phyloP scores from a whole-genome alignment of 2,888 invertebrate species.

The Kryphioiulus occultus region DNA sequence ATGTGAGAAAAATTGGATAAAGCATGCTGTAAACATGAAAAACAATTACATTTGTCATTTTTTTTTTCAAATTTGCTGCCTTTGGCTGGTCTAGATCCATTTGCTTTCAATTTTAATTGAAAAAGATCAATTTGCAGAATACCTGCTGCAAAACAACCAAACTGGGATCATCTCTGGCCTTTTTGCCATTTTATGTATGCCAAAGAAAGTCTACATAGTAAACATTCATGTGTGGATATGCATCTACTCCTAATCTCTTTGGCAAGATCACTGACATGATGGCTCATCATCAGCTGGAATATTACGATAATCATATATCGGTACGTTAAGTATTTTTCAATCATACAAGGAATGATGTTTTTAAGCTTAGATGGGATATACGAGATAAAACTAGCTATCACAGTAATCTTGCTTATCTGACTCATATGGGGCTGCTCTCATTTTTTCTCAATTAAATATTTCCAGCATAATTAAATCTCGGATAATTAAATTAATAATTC shows the following conservation, averaged over 20 bases:
- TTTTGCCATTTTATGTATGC: not conserved
- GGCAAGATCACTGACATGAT: not conserved
- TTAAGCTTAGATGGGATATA: not conserved
- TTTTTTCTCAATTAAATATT: not conserved
- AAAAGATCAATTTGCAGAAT: not conserved
- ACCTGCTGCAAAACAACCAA: too few species aligned
- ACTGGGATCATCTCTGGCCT: not conserved
- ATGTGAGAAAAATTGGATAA: not conserved
- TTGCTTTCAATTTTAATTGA: not conserved
- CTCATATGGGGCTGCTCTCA: not conserved
- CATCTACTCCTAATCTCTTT: not conserved
- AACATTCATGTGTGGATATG: not conserved
- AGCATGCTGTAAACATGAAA: not conserved
- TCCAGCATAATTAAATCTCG: not conserved
- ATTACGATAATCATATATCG: not conserved
- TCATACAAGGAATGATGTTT: not conserved
- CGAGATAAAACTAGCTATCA: conserved; percentile 26
- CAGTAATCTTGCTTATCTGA: not conserved
- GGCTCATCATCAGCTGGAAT: not conserved
- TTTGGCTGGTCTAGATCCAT: too few species aligned
- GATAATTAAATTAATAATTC: not conserved
- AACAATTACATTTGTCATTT: not conserved
- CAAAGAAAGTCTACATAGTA: not conserved
- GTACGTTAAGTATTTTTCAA: not conserved
- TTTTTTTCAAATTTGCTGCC: too few species aligned